Conservation (phyloP, 2,113 vertebrate species). For the Chrysochloris asiatica region DNA sequence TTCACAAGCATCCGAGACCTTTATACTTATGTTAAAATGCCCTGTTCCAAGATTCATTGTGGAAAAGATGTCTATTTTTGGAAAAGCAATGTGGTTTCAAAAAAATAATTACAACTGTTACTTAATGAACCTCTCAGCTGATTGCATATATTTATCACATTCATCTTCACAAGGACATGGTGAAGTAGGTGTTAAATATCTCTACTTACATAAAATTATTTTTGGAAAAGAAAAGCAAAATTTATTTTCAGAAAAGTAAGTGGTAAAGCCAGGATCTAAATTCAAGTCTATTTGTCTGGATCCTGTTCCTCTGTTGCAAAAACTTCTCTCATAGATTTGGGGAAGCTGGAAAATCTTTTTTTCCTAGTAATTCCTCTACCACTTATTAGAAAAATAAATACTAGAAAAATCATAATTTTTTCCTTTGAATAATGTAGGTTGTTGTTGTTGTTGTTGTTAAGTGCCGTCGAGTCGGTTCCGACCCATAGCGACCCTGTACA, state of each 20-base stretch:
- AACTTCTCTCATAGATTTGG: not conserved
- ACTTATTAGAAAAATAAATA: not conserved
- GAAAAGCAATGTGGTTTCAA: not conserved
- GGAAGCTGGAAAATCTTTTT: not conserved
- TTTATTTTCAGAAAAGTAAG: conserved; percentile 5
- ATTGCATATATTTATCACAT: conserved; percentile 29
- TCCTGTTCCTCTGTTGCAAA: not conserved
- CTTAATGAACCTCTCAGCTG: conserved; percentile 1
- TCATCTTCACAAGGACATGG: not conserved
- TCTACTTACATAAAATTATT: not conserved
- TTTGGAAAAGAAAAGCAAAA: not conserved
- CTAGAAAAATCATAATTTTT: not conserved
- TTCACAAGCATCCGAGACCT: not conserved
- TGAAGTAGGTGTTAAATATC: conserved; percentile 31
- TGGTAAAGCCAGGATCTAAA: not conserved
- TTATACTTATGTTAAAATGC: not conserved
- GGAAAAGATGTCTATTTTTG: not conserved
- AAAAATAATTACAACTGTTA: conserved; percentile 8
- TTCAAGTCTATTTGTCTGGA: not conserved
- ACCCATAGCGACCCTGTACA: too few species aligned
- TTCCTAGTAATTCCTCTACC: not conserved
- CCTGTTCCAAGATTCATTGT: not conserved
- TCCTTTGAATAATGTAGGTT: too few species aligned
- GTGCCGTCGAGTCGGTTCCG: too few species aligned
- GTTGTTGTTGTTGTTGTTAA: too few species aligned